Evolutionary conservation across 1,140 invertebrate species (phyloP), one percentile per base, ranked within the genome.

Genomic region (Mamestra configurata): DNA sequence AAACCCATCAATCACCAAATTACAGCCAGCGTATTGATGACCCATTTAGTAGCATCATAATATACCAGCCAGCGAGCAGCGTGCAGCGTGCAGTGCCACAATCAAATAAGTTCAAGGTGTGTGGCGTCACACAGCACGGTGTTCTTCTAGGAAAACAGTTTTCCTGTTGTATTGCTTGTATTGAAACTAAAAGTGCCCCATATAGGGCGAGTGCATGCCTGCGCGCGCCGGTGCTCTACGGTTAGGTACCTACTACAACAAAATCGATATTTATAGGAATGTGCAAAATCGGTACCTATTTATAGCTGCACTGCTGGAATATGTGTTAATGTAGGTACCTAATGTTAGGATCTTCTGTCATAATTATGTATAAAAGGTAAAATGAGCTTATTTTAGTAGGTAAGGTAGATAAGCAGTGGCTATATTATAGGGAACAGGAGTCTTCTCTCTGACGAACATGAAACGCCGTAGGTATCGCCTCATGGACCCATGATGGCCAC

Each of bases 101-200:
- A n/a, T n/a, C n/a, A n/a, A 59, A 27, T 59, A 22, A 59, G 55
- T n/a, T 68, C 37, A 68, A 46, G 64, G 37, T 13, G 10, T 46
- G 35, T 68, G 20, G 15, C 64, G 20, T 68, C 35, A 66, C 15
- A 10, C 13, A 27, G 18, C 31, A 2, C 1, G 11, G 40, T 43
- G 64, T 37, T 22, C 18, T 24, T 68, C 64, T 46, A 68, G 37
- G 18, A 40, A 68, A 22, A 15, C 64, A 24, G 37, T 46, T 68
- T 68, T 68, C 37, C 64, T 68, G 64, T 68, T 68, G 40, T n/a
- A 53, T 10, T 61, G 22, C 27, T 20, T 35, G 20, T 35, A 43
- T 22, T 43, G 64, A 68, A 24, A 46, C 64, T 68, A 46, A 68
- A 43, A 46, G 64, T 68, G 18, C 13, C 37, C 64, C 37, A 68